A percentile compares a stretch with the other conserved stretches of the same genome.
These are phyloP conservation scores for Diarsia dahlii DNA, from an alignment of 2,888 invertebrate species.

Conservation along the genomic window DNA sequence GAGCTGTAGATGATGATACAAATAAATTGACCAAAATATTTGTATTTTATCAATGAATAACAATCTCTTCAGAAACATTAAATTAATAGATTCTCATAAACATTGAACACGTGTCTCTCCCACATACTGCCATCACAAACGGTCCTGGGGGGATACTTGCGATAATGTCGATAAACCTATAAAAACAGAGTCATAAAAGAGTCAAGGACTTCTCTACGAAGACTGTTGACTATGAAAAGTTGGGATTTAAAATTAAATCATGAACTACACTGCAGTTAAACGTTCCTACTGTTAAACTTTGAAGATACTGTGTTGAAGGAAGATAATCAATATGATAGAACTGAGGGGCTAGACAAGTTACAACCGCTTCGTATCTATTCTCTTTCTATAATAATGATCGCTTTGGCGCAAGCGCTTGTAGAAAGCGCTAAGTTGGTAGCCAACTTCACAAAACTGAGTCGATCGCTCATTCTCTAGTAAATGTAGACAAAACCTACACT, in stretches of 20 bases:
- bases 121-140: conserved; percentile 33
- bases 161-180: conserved; percentile 16
- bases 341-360: no score
- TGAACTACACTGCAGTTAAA: not conserved
- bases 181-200: not conserved
- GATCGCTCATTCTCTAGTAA: no score
- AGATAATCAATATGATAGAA: not conserved
- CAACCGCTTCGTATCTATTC: no score
- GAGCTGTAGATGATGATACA: not conserved
- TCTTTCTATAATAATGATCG: no score
- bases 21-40: conserved; percentile 30
- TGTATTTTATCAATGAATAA: conserved; percentile 18
- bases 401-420: no score
- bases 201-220: not conserved
- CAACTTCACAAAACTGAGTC: no score
- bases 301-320: not conserved
- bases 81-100: conserved; percentile 36
- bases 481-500: no score
- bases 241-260: not conserved
- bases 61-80: not conserved
- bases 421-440: no score
- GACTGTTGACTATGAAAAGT: not conserved
- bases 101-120: conserved; percentile 49
- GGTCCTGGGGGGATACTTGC: conserved; percentile 26
- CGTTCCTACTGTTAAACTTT: not conserved